A percentile compares a stretch with the other conserved stretches of the same genome.
Evolutionary conservation across 1,140 invertebrate genomes (phyloP).

Genomic region (Ephestia elutella): DNA sequence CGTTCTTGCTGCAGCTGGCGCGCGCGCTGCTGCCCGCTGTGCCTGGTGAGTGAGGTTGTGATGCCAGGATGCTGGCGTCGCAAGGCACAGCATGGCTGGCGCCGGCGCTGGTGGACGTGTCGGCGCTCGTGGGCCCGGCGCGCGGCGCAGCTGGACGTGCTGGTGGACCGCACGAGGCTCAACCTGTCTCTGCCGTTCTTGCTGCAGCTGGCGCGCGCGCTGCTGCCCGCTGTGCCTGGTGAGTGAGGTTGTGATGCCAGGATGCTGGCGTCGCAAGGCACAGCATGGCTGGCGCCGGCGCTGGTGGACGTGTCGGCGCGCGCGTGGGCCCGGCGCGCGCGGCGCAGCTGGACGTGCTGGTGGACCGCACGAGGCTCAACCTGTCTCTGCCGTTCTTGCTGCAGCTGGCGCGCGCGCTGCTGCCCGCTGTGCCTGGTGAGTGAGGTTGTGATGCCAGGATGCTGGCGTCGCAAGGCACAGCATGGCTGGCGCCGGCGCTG

Average conservation of each 20-base stretch:
- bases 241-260: too few relatives aligned
- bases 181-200: constrained; percentile 86
- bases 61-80: constrained; percentile 82
- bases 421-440: too few relatives aligned
- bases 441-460: too few relatives aligned
- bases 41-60: too few relatives aligned
- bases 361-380: constrained; percentile 84
- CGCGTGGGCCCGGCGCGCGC: constrained; percentile 75
- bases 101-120: constrained; percentile 50
- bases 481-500: constrained; percentile 65
- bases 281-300: constrained; percentile 69
- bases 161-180: constrained; percentile 82
- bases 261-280: constrained; percentile 81
- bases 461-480: constrained; percentile 79
- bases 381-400: constrained; percentile 84
- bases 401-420: constrained; percentile 79
- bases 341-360: constrained; percentile 77
- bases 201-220: constrained; percentile 80
- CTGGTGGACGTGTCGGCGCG: constrained; percentile 43
- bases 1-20: constrained; percentile 82
- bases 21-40: constrained; percentile 79
- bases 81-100: constrained; percentile 72
- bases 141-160: constrained; percentile 76
- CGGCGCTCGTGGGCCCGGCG: constrained; percentile 74
- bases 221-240: too few relatives aligned